Evolutionary conservation across 1,140 invertebrate species (phyloP), one percentile per base, ranked within the genome.

Genomic region (Drosophila ambigua): DNA sequence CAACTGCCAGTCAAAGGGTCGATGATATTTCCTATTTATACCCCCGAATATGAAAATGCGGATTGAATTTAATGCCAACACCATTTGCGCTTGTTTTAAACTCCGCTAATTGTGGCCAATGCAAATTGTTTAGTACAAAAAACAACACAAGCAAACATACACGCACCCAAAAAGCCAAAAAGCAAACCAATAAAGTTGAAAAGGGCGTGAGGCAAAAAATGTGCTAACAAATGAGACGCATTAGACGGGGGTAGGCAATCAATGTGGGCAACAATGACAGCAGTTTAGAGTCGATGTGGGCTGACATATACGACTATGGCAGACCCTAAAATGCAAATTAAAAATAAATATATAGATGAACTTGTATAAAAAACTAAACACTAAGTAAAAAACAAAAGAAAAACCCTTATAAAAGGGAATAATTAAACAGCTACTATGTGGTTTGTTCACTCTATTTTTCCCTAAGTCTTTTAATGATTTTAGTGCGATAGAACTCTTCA

Each of bases 1-100:
- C 63, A 77, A 85, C 77, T 87, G 82, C 54, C 61, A 58, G 23
- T 50, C 68, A 45, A 81, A 60, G 35, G 53, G 58, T 51, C 54
- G 59, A 9, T 49, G 39, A 53, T 44, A 59, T 59, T 74, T 66
- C 49, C 45, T 81, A 75, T 85, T 85, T 85, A 85, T 85, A 77
- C 31, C 5, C 16, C 9, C 31, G 31, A 35, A 48, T 49, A n/a
- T 23, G 28, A 15, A 31, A 63, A 52, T 45, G 13, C 8, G 54
- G 44, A 35, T 46, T 52, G 28, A 57, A 76, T 81, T 72, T 64
- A 79, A 63, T 26, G 50, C 39, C 58, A 35, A 59, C 63, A 39
- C 44, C 16, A 58, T 43, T 59, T 41, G 41, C 35, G 45, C 61
- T 66, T 79, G 28, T 59, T 74, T 78, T 78, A 65, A 74, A 49